phyloP scores from a whole-genome alignment of 1,140 invertebrate genomes.

The Steinernema khuongi region DNA sequence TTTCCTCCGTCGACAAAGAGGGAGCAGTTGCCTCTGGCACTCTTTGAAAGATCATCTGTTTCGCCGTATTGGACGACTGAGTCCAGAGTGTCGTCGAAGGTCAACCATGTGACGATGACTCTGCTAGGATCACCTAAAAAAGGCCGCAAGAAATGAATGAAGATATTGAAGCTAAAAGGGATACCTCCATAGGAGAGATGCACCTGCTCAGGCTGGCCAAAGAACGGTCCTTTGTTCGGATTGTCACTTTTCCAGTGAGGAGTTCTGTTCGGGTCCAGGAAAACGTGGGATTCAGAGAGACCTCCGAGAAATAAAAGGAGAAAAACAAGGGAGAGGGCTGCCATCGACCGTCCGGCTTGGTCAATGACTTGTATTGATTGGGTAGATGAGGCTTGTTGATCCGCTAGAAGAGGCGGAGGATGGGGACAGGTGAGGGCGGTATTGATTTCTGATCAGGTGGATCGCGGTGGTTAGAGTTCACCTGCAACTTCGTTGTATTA shows the following conservation, averaged over 20 bases:
- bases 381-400: too few species aligned
- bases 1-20: slow-evolving; percentile 22
- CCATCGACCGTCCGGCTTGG: too few species aligned
- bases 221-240: background rate
- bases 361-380: too few species aligned
- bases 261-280: background rate
- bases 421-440: too few species aligned
- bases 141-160: too few species aligned
- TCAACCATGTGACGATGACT: slow-evolving; percentile 36
- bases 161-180: background rate
- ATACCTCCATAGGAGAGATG: slow-evolving; percentile 46
- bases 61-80: slow-evolving; percentile 5
- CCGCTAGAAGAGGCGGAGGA: too few species aligned
- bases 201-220: slow-evolving; percentile 34
- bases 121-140: background rate
- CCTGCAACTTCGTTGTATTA: too few species aligned
- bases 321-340: too few species aligned
- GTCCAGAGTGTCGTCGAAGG: slow-evolving; percentile 23
- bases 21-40: background rate
- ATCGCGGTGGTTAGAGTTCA: too few species aligned
- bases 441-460: too few species aligned
- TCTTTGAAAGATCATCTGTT: background rate
- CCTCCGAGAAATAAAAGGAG: too few species aligned
- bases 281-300: too few species aligned
- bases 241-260: background rate